Evolutionary conservation across 23 tunicate species (phyloP).

Genomic region (Styela clava): DNA sequence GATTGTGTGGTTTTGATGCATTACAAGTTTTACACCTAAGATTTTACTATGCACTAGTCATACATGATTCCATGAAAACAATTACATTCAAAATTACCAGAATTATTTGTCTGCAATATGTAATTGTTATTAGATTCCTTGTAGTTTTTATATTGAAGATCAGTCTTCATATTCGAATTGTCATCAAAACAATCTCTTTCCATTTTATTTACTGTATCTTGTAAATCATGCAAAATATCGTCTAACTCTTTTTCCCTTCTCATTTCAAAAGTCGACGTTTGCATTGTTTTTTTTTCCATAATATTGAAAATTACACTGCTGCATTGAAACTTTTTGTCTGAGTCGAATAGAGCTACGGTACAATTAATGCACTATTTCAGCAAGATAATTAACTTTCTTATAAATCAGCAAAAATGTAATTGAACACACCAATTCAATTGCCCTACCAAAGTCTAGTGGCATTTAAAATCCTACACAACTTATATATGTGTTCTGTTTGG

Average conservation of each 20-base stretch:
- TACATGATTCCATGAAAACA: too few species aligned
- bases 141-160: not conserved
- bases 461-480: not conserved
- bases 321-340: too few species aligned
- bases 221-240: constrained; percentile 20
- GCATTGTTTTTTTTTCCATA: not conserved
- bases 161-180: not conserved
- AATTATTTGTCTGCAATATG: not conserved
- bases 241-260: constrained; percentile 48
- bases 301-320: not conserved
- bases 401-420: too few species aligned
- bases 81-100: not conserved
- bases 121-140: not conserved
- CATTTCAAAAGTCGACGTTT: constrained; percentile 25
- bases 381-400: too few species aligned
- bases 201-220: constrained; percentile 40
- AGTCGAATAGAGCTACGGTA: too few species aligned
- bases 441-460: too few species aligned
- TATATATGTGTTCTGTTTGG: not conserved
- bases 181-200: constrained; percentile 27
- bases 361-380: too few species aligned
- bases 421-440: too few species aligned
- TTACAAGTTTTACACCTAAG: too few species aligned
- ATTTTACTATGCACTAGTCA: too few species aligned
- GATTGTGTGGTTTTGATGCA: too few species aligned